Percentiles rank a stretch among this genome's conserved stretches.
These are phyloP conservation scores for Dasypus novemcinctus DNA, from an alignment of 2,113 vertebrate genomes.

Conservation along the genomic window DNA sequence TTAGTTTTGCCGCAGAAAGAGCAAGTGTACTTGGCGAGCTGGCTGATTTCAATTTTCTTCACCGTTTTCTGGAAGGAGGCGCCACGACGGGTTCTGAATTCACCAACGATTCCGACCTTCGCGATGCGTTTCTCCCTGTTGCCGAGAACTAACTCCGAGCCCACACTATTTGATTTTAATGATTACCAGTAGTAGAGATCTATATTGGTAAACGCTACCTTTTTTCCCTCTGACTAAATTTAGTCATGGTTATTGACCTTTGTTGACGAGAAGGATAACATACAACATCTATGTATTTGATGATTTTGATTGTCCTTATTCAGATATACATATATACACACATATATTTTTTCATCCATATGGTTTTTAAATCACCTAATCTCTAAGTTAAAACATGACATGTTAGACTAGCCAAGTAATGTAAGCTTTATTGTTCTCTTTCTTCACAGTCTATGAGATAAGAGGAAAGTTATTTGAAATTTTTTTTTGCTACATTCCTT, in stretches of 20 bases:
- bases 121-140: no score
- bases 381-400: background rate
- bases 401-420: background rate
- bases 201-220: background rate
- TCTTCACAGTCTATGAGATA: background rate
- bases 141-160: no score
- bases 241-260: background rate
- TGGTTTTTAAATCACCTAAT: background rate
- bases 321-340: background rate
- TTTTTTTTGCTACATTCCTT: background rate
- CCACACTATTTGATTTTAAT: conserved; percentile 40
- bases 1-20: no score
- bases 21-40: no score
- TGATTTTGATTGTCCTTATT: conserved; percentile 22
- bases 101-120: no score
- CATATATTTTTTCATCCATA: background rate
- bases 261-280: background rate
- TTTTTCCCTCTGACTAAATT: background rate
- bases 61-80: no score
- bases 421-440: background rate
- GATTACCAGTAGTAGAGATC: background rate
- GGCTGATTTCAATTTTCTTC: no score
- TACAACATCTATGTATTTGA: background rate
- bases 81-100: no score
- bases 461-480: background rate